Base-by-base conservation (phyloP, 2,888 invertebrate genomes). In the Resseliella maxima region DNA sequence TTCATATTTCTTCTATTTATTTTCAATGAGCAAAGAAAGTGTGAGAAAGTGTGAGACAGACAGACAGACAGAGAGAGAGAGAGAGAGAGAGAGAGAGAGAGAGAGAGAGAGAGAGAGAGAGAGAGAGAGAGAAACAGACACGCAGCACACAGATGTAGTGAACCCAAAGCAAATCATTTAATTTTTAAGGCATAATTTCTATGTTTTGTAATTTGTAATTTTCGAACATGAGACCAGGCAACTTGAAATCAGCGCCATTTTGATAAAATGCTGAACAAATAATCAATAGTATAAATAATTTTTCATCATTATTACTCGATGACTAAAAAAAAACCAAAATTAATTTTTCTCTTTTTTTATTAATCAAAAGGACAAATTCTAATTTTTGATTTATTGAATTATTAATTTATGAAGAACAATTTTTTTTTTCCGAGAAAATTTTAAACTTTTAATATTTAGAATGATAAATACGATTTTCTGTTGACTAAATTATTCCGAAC, bases 131-230 rank as follows among this genome's bases (percentile, higher is more conserved):
- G 6, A 59, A 3, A 59, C 59, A n/a, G 3, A 59, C 59, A 59
- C 59, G 1, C 59, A 59, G 59, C 59, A 59, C 27, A 59, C 6
- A 27, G 59, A 15, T 72, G 72, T 72, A 31, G 72, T 72, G 31
- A 59, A 31, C 72, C 72, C 27, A 72, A 72, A 72, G 31, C 72
- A 72, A 72, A 72, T 72, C 72, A 72, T 72, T 72, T 72, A 72
- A 31, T 12, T n/a, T 31, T 72, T 72, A 72, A 72, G 72, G 12
- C 72, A 59, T 72, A 31, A 1, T 35, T 31, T 72, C 3, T 72
- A 72, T 72, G 72, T 72, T 72, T 72, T 72, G 12, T 72, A 72
- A 72, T 72, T 72, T 15, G 72, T 72, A 72, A 15, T n/a, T 72
- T 59, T 72, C 8, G 31, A 72, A 3, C 72, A 72, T 1, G 72